Evolutionary conservation across 2,888 invertebrate genomes (phyloP).

Genomic region (Tenthredo notha): DNA sequence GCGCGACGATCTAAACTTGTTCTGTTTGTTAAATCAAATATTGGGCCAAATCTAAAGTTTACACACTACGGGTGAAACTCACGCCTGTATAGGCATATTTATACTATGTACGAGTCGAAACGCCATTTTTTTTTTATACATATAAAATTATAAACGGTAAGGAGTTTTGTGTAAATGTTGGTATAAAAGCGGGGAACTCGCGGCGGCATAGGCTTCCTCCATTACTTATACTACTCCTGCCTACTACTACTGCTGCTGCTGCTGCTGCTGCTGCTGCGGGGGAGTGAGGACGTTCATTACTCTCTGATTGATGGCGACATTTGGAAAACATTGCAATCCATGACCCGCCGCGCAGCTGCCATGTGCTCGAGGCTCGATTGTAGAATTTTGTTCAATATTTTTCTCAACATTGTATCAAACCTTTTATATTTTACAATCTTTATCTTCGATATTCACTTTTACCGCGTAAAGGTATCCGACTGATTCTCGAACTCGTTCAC

Average conservation of each 20-base stretch:
- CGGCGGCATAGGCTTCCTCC: neutral
- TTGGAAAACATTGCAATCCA: conserved; percentile 85
- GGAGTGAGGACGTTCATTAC: conserved; percentile 60
- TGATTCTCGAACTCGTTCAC: too few relatives aligned
- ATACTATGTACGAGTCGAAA: neutral
- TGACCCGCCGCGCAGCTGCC: conserved; percentile 75
- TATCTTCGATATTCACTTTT: neutral
- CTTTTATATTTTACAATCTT: neutral
- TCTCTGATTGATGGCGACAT: conserved; percentile 68
- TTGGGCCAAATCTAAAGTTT: neutral
- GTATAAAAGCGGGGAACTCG: neutral
- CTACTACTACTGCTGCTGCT: neutral
- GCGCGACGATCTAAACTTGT: neutral
- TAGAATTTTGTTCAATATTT: neutral
- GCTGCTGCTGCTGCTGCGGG: neutral
- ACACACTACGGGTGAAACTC: neutral
- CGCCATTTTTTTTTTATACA: neutral
- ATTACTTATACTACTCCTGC: neutral
- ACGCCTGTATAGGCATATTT: neutral
- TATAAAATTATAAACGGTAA: neutral
- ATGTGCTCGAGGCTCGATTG: conserved; percentile 19
- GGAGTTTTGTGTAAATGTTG: neutral
- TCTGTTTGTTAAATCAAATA: neutral
- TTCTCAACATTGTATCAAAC: neutral
- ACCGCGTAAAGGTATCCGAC: too few relatives aligned